These are phyloP conservation scores for Aradophagus sp. DNA, from an alignment of 1,140 invertebrate species.

Conservation along the genomic window DNA sequence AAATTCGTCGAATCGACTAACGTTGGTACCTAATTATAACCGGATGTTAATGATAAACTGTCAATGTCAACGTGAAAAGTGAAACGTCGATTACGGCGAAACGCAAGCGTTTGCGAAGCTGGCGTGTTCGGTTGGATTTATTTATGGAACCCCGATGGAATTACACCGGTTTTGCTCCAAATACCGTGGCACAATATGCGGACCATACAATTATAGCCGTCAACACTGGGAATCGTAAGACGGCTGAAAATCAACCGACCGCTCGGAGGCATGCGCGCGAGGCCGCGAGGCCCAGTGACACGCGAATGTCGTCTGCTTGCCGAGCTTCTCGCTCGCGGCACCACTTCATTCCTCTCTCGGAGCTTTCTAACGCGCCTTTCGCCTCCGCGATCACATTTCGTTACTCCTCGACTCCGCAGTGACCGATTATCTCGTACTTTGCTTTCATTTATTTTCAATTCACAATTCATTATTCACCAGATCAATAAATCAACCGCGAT, in stretches of 20 bases:
- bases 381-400: not conserved
- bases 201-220: slow-evolving; percentile 48
- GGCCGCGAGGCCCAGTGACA: slow-evolving; percentile 24
- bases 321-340: slow-evolving; percentile 18
- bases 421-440: not conserved
- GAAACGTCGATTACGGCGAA: too few relatives aligned
- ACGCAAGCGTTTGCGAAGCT: too few relatives aligned
- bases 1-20: too few relatives aligned
- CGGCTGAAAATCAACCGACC: slow-evolving; percentile 12
- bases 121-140: too few relatives aligned
- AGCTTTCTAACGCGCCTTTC: slow-evolving; percentile 29
- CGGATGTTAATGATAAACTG: too few relatives aligned
- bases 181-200: slow-evolving; percentile 35
- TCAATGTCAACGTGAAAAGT: not conserved
- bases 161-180: slow-evolving; percentile 36
- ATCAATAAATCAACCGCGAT: too few relatives aligned
- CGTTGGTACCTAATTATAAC: too few relatives aligned
- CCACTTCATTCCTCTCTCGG: slow-evolving; percentile 31
- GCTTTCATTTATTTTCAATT: not conserved
- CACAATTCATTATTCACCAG: not conserved
- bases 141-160: slow-evolving; percentile 30
- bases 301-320: slow-evolving; percentile 10
- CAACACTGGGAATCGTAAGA: slow-evolving; percentile 31
- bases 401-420: not conserved
- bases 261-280: slow-evolving; percentile 26